Base-by-base conservation (phyloP, 2,113 vertebrate species). In the Beaufortia kweichowensis region DNA sequence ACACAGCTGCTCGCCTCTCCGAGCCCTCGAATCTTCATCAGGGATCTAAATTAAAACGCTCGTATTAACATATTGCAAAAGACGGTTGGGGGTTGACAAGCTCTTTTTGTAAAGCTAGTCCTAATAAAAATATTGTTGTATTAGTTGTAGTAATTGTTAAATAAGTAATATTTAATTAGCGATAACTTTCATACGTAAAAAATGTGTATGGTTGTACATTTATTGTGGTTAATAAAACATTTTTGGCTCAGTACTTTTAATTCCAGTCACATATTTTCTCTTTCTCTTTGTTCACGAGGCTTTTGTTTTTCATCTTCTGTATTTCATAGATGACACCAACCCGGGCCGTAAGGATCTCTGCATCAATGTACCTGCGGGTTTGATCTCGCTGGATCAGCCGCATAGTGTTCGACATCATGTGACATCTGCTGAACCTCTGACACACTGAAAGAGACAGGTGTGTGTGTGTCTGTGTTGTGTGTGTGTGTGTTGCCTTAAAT, bases 331-430 rank as follows among this genome's bases (percentile, higher is more conserved):
- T 31, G 69, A 70, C 66, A 71, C 62, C 70, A 78, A 69, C 75
- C 55, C 60, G 7, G 69, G 75, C 55, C 46, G 46, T 63, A 68
- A 75, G 67, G 64, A 75, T 59, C 75, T 50, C 68, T 74, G 75
- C 14, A 62, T 12, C 1, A 17, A 60, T 50, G 21, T 50, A 75
- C 59, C 23, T 65, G 33, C 12, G 29, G 71, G 50, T 82, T 82
- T 82, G 80, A 82, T 78, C 80, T 78, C n/a, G n/a, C 21, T 48
- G 39, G 61, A 72, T 46, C 68, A 55, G 50, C 33, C n/a, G 62
- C 39, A 78, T 61, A 64, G 29, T 35, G 33, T 67, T 67, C 65
- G 80, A 82, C 62, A 69, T 39, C 50, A 65, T 57, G 75, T 73
- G 46, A 77, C 74, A 77, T 61, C 60, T 77, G 53, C 53, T 72